Evolutionary conservation across 2,113 vertebrate species (phyloP).

Genomic region (Cololabis saira): DNA sequence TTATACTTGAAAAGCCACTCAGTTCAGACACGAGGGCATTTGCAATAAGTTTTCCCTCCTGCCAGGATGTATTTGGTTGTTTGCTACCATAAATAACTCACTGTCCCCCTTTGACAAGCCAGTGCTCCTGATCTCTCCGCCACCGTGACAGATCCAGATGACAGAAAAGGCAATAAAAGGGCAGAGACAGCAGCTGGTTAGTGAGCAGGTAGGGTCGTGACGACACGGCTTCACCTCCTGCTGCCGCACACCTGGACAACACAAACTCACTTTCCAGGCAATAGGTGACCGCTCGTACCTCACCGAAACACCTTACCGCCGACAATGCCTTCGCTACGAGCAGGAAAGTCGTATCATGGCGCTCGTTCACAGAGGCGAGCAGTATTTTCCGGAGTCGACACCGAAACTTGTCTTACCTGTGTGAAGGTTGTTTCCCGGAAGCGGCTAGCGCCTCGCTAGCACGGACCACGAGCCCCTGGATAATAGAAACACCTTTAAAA

Average conservation of each 20-base stretch:
- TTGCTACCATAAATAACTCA: conserved; percentile 79
- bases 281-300: not conserved
- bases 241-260: conserved; percentile 53
- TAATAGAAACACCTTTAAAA: not conserved
- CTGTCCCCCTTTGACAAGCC: conserved; percentile 47
- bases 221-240: conserved; percentile 49
- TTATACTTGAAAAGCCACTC: too few relatives aligned
- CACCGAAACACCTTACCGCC: not conserved
- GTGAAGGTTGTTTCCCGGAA: conserved; percentile 75
- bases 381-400: conserved; percentile 18
- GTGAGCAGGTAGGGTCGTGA: not conserved
- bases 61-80: conserved; percentile 31
- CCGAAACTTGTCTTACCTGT: conserved; percentile 83
- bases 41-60: conserved; percentile 1
- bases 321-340: not conserved
- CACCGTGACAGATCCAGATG: conserved; percentile 41
- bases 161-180: conserved; percentile 54
- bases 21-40: not conserved
- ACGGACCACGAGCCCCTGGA: conserved; percentile 54
- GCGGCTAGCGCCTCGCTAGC: conserved; percentile 61
- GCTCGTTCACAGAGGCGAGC: not conserved
- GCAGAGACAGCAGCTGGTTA: not conserved
- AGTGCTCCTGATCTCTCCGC: conserved; percentile 47
- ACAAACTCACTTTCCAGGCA: conserved; percentile 31
- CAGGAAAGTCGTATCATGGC: rapidly evolving